Base-by-base conservation (phyloP, 2,888 invertebrate species). In the Agrenia bidenticulata region DNA sequence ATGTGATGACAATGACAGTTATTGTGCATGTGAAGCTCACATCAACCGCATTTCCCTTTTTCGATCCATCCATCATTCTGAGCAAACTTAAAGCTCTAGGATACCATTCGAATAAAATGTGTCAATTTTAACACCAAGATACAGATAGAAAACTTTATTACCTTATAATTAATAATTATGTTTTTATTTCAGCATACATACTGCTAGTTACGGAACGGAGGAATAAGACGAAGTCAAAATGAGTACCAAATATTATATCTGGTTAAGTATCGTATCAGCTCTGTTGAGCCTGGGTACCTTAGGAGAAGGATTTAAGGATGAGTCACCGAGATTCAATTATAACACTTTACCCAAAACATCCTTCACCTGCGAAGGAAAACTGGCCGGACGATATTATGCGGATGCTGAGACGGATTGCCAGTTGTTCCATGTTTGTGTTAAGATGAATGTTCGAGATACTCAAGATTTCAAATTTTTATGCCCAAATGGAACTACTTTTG, bases 401-500 rank as follows among this genome's bases (percentile, higher is more conserved):
- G 75, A 75, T 70, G 63, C 71, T 19, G 75, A 75, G 55, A 75
- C 75, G 5, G 75, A 75, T 42, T 75, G 75, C 62, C 75, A 75
- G 64, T 66, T 75, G 67, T 75, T 75, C 56, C 75, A 75, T 41
- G 73, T 75, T 15, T 75, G 75, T 58, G 71, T 73, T 13, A 67
- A 66, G 50, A 74, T 71, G 72, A 73, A 64, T 53, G 66, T 61
- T 39, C 49, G 69, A 55, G 73, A 75, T 42, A 63, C 68, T 9
- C 67, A 72, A 49, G 73, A 74, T 49, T 76, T 73, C 64, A 66
- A 67, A 50, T 76, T 76, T 49, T 62, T 76, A 9, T 76, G 76
- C 61, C 74, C 76, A 2, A 76, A 76, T 50, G 76, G 76, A 62
- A 76, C 76, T 9, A 74, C 73, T 45, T 76, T 76, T 68, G 76